Evolutionary conservation across 2,888 invertebrate species (phyloP).

Genomic region (Eilema sororculum): DNA sequence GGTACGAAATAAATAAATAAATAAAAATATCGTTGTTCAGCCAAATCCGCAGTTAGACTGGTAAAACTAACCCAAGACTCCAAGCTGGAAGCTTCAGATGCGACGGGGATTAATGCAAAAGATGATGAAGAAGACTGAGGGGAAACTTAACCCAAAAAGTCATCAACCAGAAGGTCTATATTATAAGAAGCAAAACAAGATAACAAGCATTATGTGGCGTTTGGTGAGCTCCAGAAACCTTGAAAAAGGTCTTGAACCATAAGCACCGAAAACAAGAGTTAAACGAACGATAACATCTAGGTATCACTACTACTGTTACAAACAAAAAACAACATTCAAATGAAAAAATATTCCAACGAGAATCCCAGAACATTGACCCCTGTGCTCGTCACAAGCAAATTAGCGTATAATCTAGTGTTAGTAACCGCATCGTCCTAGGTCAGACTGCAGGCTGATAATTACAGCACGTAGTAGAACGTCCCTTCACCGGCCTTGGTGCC

Average conservation of each 20-base stretch:
- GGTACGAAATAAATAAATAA: too few relatives aligned
- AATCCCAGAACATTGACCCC: slow-evolving; percentile 21
- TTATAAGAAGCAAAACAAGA: neutral
- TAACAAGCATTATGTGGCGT: neutral
- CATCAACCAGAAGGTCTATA: too few relatives aligned
- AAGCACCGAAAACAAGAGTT: too few relatives aligned
- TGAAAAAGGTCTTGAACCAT: too few relatives aligned
- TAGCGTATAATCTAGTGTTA: slow-evolving; percentile 45
- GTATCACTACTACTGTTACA: neutral
- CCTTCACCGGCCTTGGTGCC: slow-evolving; percentile 69
- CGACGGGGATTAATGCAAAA: too few relatives aligned
- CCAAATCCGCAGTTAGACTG: too few relatives aligned
- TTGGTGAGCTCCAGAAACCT: neutral
- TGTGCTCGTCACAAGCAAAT: slow-evolving; percentile 27
- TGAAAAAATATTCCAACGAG: neutral
- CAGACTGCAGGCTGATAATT: slow-evolving; percentile 58
- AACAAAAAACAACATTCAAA: neutral
- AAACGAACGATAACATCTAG: neutral
- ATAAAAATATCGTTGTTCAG: too few relatives aligned
- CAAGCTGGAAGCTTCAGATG: too few relatives aligned
- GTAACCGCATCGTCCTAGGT: slow-evolving; percentile 57
- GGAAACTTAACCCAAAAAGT: too few relatives aligned
- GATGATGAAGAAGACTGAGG: too few relatives aligned
- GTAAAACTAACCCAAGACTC: too few relatives aligned
- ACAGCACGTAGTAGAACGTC: slow-evolving; percentile 68